phyloP scores from a whole-genome alignment of 1,140 invertebrate genomes.

The Panonychus citri region DNA sequence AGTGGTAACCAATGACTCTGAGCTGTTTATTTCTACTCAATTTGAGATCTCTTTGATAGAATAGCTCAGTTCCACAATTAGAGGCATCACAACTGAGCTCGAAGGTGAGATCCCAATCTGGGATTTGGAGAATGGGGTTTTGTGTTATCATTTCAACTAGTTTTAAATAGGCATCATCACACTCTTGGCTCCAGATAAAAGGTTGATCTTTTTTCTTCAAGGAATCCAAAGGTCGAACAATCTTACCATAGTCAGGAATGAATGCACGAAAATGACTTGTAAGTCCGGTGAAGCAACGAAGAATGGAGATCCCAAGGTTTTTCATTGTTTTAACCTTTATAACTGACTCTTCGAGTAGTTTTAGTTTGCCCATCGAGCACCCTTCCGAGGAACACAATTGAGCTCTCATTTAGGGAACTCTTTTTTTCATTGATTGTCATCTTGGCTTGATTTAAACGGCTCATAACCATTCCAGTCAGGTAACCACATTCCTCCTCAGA shows the following conservation, averaged over 20 bases:
- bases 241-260: constrained; percentile 17
- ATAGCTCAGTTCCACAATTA: constrained; percentile 7
- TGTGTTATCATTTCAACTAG: neutral
- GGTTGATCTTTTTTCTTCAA: neutral
- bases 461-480: neutral
- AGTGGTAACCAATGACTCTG: constrained; percentile 17
- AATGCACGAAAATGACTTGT: constrained; percentile 9
- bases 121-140: constrained; percentile 2
- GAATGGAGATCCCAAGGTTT: neutral
- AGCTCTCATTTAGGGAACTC: neutral
- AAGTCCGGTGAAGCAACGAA: neutral
- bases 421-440: neutral
- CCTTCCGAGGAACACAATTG: neutral
- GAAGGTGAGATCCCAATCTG: constrained; percentile 5
- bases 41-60: constrained; percentile 1
- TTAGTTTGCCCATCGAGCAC: neutral
- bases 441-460: neutral
- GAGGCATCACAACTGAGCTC: constrained; percentile 11
- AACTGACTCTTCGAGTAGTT: neutral
- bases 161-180: neutral
- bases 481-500: neutral
- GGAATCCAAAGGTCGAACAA: constrained; percentile 10
- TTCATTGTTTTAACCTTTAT: neutral
- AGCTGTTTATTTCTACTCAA: constrained; percentile 4
- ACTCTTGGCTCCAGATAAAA: neutral